phyloP scores from a whole-genome alignment of 2,113 vertebrate species.

The Elephantulus edwardii region DNA sequence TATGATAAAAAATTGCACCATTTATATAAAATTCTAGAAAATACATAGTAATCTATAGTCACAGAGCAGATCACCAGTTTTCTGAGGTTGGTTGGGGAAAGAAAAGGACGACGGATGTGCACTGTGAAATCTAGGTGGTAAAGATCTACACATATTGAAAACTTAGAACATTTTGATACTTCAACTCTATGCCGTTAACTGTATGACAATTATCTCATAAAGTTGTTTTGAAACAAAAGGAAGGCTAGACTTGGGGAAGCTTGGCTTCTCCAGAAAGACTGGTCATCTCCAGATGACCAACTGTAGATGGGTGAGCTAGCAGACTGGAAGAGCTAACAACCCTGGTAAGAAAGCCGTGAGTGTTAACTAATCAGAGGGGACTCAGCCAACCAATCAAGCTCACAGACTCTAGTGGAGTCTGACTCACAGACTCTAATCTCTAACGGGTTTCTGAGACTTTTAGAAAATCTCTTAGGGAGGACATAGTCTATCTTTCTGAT shows the following conservation, averaged over 20 bases:
- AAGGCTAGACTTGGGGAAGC: neutral
- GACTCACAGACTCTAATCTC: no score
- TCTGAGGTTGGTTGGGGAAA: neutral
- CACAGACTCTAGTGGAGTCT: no score
- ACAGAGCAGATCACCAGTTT: neutral
- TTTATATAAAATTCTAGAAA: constrained; percentile 7
- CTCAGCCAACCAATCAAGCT: no score
- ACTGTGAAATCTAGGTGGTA: neutral
- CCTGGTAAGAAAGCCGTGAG: neutral
- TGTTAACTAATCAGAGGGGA: neutral
- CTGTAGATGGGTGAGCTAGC: neutral
- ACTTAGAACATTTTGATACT: neutral
- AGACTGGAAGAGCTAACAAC: neutral
- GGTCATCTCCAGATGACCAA: neutral
- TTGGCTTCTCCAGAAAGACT: neutral
- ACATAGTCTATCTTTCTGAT: no score
- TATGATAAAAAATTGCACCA: neutral
- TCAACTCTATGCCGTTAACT: neutral
- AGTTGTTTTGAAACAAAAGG: neutral
- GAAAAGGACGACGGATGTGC: neutral
- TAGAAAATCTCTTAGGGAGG: no score
- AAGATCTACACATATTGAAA: neutral
- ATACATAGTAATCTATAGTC: neutral
- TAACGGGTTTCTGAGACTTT: no score
- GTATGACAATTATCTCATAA: neutral